Evolutionary conservation across 1,140 invertebrate genomes (phyloP).

Genomic region (Bombus consobrinus): DNA sequence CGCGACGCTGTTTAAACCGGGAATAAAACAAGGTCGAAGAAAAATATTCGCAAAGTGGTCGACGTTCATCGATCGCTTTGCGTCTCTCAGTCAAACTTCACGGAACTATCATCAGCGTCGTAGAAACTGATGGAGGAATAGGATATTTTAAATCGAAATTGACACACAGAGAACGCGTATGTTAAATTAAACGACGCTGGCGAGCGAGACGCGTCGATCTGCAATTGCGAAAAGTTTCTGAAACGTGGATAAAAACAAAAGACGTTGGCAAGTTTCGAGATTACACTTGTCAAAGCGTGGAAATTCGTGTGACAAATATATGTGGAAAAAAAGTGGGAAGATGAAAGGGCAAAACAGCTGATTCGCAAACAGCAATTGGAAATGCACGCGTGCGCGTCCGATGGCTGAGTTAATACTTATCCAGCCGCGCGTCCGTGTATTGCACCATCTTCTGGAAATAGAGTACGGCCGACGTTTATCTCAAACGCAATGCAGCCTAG

Average conservation of each 20-base stretch:
- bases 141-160: too few species aligned
- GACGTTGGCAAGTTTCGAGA: not conserved
- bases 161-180: too few species aligned
- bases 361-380: not conserved
- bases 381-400: not conserved
- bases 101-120: too few species aligned
- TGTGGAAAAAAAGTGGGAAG: fast-evolving
- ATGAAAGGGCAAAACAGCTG: too few species aligned
- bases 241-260: too few species aligned
- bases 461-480: slow-evolving; percentile 26
- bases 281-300: not conserved
- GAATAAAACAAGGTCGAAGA: slow-evolving; percentile 19
- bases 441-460: slow-evolving; percentile 52
- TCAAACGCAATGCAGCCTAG: not conserved
- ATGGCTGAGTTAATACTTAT: slow-evolving; percentile 7
- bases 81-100: too few species aligned
- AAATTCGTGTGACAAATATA: not conserved
- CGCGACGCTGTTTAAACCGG: slow-evolving; percentile 2
- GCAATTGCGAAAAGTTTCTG: too few species aligned
- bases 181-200: too few species aligned
- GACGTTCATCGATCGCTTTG: not conserved
- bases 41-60: not conserved
- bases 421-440: slow-evolving; percentile 22
- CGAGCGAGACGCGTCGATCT: too few species aligned
- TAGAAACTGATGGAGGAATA: too few species aligned